Evolutionary conservation across 1,140 invertebrate genomes (phyloP), one percentile per base, ranked within the genome.

Genomic region (Daktulosphaira vitifoliae): DNA sequence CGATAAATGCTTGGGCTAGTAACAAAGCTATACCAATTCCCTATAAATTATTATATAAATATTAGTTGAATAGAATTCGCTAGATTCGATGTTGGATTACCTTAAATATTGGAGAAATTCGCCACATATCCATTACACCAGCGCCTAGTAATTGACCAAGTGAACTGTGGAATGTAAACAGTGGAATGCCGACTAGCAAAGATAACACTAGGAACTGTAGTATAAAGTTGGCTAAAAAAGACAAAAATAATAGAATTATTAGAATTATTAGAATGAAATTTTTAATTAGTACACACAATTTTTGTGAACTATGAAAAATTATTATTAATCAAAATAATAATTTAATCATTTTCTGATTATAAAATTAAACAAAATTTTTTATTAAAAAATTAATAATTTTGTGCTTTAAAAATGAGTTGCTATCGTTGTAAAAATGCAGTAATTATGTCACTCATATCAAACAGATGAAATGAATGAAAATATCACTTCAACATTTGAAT

Each of bases 111-210:
- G 92, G 92, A 48, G 90, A 92, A 70, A 95, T 92, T 69, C 81
- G 84, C 90, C 91, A 95, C 89, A 94, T 92, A 68, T 92, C 88
- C 29, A 94, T 81, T 3, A 88, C 85, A 0, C 90, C 90, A 0
- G 87, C 81, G n/a, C 84, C 82, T 39, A 93, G 76, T 72, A 89
- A 85, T 74, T 92, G 88, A 3, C 92, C 92, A 39, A 93, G 76
- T 67, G 88, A 88, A 73, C 91, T 81, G 73, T 92, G 87, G 49
- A 94, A 80, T 37, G 88, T 89, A 64, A 92, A 82, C 48, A 94
- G 73, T 8, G 92, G 92, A 70, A 94, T 85, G 48, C 92, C 91
- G 72, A 93, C 81, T 37, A 91, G 71, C 37, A 92, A 71, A 1
- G 90, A 90, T 66, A 94, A 78, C 68, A 94, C 77, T 50, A 91